These are phyloP conservation scores for Helostoma temminkii DNA, from an alignment of 2,797 vertebrate species.

Conservation along the genomic window DNA sequence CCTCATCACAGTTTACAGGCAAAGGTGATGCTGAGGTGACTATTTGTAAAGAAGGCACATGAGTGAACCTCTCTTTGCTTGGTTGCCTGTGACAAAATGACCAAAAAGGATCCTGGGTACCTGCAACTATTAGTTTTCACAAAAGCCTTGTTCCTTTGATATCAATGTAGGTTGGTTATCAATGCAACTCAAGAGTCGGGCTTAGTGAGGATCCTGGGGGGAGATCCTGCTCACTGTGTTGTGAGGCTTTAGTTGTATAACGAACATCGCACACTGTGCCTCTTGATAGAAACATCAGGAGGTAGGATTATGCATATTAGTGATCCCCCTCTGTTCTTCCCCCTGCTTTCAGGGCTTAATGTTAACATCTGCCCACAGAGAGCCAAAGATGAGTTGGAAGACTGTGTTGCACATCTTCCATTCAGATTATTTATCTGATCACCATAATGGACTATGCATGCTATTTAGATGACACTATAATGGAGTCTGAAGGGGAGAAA, in stretches of 20 bases:
- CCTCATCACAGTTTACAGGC: slow-evolving; percentile 33
- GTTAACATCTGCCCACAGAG: slow-evolving; percentile 73
- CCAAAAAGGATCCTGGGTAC: slow-evolving; percentile 57
- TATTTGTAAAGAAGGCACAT: slow-evolving; percentile 52
- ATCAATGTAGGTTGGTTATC: slow-evolving; percentile 59
- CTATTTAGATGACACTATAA: slow-evolving; percentile 75
- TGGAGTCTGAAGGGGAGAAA: slow-evolving; percentile 57
- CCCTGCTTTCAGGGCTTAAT: slow-evolving; percentile 74
- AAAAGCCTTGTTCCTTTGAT: slow-evolving; percentile 78
- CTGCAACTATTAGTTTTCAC: slow-evolving; percentile 63
- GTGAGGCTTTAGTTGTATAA: slow-evolving; percentile 74
- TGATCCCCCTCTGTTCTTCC: slow-evolving; percentile 56
- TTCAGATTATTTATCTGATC: slow-evolving; percentile 72
- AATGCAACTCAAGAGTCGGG: slow-evolving; percentile 71
- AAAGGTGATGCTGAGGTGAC: slow-evolving; percentile 46
- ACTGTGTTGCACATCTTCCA: slow-evolving; percentile 66
- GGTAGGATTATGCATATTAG: slow-evolving; percentile 83
- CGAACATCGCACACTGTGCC: slow-evolving; percentile 69
- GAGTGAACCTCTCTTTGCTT: slow-evolving; percentile 49
- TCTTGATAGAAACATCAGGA: slow-evolving; percentile 83
- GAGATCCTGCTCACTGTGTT: slow-evolving; percentile 70
- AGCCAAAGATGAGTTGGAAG: slow-evolving; percentile 60
- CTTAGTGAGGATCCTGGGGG: slow-evolving; percentile 70
- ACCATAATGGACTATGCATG: slow-evolving; percentile 68
- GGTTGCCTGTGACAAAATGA: slow-evolving; percentile 55